phyloP scores from a whole-genome alignment of 2,797 vertebrate species.

The Ciconia nigra region DNA sequence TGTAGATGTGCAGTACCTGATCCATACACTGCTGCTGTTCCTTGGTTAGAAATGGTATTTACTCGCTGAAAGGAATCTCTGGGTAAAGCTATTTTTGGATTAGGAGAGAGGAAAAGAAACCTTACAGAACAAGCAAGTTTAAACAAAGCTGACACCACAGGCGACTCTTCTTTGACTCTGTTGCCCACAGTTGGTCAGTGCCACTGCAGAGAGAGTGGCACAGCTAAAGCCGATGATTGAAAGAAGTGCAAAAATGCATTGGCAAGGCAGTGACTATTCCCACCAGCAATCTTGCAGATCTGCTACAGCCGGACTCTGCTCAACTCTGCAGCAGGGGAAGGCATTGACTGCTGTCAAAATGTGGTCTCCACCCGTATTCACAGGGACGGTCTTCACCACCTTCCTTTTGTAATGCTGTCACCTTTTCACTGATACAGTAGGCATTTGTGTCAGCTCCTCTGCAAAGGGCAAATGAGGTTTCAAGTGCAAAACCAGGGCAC shows the following conservation, averaged over 20 bases:
- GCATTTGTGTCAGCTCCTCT: not conserved
- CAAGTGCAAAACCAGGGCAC: not conserved
- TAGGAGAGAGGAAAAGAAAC: not conserved
- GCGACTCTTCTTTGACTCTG: not conserved
- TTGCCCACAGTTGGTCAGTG: not conserved
- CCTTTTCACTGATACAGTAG: not conserved
- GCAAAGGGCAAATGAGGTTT: not conserved
- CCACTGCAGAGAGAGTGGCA: not conserved
- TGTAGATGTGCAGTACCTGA: not conserved
- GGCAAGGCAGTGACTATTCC: not conserved
- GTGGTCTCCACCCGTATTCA: not conserved
- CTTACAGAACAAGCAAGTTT: not conserved
- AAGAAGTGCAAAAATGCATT: not conserved
- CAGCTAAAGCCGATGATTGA: not conserved
- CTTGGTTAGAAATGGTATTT: not conserved
- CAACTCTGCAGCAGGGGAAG: not conserved
- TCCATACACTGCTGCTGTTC: not conserved
- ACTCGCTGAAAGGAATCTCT: not conserved
- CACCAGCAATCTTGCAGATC: conserved; percentile 31
- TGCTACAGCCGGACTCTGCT: not conserved
- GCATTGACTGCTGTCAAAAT: conserved; percentile 12
- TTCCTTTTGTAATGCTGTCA: not conserved
- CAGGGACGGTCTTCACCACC: not conserved
- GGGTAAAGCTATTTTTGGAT: not conserved
- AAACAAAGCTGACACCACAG: not conserved